Evolutionary conservation across 35 echinoderm and acorn worm species (phyloP).

Genomic region (Nesometra sesokonis): DNA sequence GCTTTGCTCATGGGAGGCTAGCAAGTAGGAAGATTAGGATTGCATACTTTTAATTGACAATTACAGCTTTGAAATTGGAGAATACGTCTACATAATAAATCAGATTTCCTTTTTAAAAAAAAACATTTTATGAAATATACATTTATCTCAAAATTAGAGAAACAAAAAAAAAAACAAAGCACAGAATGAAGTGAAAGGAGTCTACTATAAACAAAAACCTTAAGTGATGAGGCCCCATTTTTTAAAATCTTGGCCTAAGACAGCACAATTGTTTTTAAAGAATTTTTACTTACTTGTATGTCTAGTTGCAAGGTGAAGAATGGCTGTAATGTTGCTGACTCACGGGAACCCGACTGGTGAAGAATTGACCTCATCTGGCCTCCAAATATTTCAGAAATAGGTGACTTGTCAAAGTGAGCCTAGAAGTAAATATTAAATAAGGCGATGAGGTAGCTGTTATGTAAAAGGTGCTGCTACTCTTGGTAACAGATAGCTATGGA

Average conservation of each 20-base stretch:
- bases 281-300: constrained; percentile 58
- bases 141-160: no score
- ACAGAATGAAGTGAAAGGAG: no score
- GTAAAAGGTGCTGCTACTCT: background rate
- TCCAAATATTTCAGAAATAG: constrained; percentile 86
- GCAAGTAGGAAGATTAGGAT: no score
- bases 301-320: constrained; percentile 89
- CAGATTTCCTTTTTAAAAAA: no score
- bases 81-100: no score
- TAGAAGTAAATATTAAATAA: background rate
- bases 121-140: no score
- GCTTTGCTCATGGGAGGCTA: no score
- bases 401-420: constrained; percentile 74
- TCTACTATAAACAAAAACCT: no score
- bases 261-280: background rate
- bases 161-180: no score
- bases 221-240: background rate
- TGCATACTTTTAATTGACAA: no score
- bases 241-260: background rate
- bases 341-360: constrained; percentile 73
- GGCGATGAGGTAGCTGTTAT: background rate
- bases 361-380: constrained; percentile 92
- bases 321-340: constrained; percentile 89
- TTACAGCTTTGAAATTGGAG: no score
- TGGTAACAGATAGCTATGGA: background rate